Percentiles rank a stretch among this genome's conserved stretches.
These are phyloP conservation scores for Pediacus dermestoides DNA, from an alignment of 2,888 invertebrate genomes.

Conservation along the genomic window DNA sequence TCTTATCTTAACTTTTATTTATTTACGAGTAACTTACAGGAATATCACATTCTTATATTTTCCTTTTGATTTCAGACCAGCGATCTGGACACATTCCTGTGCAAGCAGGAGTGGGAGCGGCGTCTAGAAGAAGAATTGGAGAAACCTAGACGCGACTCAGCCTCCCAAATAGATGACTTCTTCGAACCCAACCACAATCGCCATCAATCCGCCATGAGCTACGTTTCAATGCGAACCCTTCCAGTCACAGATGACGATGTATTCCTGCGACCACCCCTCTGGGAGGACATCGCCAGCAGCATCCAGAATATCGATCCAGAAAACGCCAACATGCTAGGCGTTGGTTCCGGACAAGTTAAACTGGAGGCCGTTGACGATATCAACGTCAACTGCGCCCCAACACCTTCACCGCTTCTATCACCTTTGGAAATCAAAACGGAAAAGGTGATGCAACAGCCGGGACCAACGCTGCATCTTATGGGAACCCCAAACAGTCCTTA, in stretches of 20 bases:
- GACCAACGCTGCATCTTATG: slow-evolving; percentile 55
- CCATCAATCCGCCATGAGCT: slow-evolving; percentile 49
- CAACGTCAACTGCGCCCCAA: slow-evolving; percentile 54
- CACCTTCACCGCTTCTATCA: slow-evolving; percentile 73
- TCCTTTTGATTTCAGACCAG: slow-evolving; percentile 59
- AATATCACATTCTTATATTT: slow-evolving; percentile 7
- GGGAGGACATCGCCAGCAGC: slow-evolving; percentile 90
- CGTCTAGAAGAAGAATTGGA: slow-evolving; percentile 60
- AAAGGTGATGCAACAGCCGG: slow-evolving; percentile 52
- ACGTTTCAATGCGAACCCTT: slow-evolving; percentile 54
- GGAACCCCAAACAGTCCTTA: slow-evolving; percentile 54
- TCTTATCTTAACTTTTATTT: too few species aligned
- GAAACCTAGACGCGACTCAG: slow-evolving; percentile 59
- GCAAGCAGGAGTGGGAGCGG: slow-evolving; percentile 71
- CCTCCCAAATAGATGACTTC: slow-evolving; percentile 64
- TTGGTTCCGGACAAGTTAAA: slow-evolving; percentile 74
- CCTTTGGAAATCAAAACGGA: slow-evolving; percentile 80
- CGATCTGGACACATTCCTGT: slow-evolving; percentile 76
- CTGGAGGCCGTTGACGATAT: slow-evolving; percentile 70
- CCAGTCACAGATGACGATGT: slow-evolving; percentile 74
- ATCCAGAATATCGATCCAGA: slow-evolving; percentile 88
- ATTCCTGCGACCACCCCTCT: slow-evolving; percentile 80
- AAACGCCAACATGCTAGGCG: slow-evolving; percentile 81
- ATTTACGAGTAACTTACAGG: too few species aligned
- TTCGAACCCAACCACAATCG: slow-evolving; percentile 54